These are phyloP conservation scores for Batillaria attramentaria DNA, from an alignment of 1,140 invertebrate species.

Conservation along the genomic window DNA sequence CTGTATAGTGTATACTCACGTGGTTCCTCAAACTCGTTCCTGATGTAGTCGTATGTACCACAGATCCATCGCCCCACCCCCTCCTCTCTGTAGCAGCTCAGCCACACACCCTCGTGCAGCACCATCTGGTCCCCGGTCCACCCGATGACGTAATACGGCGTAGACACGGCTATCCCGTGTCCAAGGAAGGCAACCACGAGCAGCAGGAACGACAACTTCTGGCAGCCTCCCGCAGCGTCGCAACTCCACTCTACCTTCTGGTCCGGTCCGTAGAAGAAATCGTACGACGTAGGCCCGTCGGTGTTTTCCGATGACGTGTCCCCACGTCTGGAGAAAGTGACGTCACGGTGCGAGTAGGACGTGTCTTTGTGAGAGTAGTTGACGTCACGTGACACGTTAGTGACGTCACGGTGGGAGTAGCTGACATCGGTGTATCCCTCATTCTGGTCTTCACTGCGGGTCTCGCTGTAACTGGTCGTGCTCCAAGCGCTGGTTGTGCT, in stretches of 20 bases:
- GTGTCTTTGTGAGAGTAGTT: neutral
- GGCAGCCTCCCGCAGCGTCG: constrained; percentile 11
- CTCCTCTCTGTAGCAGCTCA: constrained; percentile 11
- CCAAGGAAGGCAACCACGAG: neutral
- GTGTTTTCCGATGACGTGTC: neutral
- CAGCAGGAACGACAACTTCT: constrained; percentile 4
- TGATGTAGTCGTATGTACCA: neutral
- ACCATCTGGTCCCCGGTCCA: neutral
- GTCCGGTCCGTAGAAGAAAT: neutral
- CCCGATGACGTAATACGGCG: neutral
- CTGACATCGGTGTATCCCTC: neutral
- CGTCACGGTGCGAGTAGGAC: neutral
- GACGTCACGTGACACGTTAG: too few species aligned
- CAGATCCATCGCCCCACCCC: constrained; percentile 6
- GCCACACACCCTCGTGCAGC: constrained; percentile 15
- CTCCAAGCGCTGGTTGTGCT: constrained; percentile 13
- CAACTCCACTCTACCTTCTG: constrained; percentile 19
- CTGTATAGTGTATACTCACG: neutral
- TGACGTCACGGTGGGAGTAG: constrained; percentile 7
- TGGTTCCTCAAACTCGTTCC: neutral
- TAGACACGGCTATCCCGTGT: neutral
- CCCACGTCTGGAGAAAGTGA: neutral
- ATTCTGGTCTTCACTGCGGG: neutral
- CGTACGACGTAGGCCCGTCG: neutral
- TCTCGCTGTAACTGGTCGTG: neutral